Evolutionary conservation across 2,113 vertebrate species (phyloP).

Genomic region (Elgaria multicarinata): DNA sequence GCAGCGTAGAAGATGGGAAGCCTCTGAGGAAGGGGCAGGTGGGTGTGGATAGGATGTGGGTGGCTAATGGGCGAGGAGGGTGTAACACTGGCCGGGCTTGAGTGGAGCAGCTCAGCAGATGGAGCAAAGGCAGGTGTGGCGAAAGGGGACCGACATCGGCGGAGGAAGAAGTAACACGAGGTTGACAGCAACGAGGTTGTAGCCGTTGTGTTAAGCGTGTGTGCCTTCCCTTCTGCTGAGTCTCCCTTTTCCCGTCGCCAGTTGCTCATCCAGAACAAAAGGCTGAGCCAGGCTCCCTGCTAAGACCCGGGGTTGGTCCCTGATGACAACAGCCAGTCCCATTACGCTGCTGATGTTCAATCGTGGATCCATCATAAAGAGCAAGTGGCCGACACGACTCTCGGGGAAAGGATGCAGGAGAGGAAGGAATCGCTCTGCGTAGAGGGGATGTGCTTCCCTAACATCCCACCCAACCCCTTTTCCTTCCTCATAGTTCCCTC

Average conservation of each 20-base stretch:
- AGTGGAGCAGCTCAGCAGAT: not conserved
- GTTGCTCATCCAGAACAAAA: constrained; percentile 52
- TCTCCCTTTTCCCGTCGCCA: constrained; percentile 1
- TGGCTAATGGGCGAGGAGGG: not conserved
- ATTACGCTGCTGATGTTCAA: constrained; percentile 1
- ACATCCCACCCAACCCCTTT: not conserved
- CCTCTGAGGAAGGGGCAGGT: not conserved
- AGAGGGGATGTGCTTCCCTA: not conserved
- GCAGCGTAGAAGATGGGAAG: not conserved
- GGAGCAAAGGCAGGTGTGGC: not conserved
- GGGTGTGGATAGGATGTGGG: not conserved
- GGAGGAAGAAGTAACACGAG: not conserved
- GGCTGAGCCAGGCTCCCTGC: constrained; percentile 29
- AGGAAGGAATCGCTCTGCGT: not conserved
- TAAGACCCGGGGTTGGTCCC: constrained; percentile 23
- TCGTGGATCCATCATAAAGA: not conserved
- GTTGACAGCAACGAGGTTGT: not conserved
- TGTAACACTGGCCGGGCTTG: not conserved
- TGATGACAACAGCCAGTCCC: constrained; percentile 43
- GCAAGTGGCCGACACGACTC: not conserved
- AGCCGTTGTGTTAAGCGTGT: not conserved
- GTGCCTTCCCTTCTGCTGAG: not conserved
- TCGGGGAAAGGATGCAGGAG: not conserved
- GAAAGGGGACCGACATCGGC: not conserved
- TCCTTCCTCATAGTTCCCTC: constrained; percentile 35